phyloP scores from a whole-genome alignment of 2,888 invertebrate species.

The Agrotis clavis region DNA sequence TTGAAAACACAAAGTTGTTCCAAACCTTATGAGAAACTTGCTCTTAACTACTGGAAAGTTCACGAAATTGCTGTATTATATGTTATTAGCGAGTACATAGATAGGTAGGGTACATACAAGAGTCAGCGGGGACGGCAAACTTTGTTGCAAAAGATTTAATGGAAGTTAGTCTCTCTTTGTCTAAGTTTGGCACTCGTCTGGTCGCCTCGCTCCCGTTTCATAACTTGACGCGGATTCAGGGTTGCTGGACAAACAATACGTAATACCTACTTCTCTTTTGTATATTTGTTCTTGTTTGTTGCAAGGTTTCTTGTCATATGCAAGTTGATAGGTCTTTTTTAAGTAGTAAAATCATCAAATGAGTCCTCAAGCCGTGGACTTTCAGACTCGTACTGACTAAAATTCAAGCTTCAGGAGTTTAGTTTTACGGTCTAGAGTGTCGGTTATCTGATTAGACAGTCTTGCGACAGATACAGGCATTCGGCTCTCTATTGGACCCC shows the following conservation, averaged over 20 bases:
- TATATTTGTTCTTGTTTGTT: slow-evolving; percentile 35
- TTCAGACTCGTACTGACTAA: too few relatives aligned
- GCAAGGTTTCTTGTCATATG: slow-evolving; percentile 6
- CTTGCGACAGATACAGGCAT: too few relatives aligned
- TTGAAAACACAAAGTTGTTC: slow-evolving; percentile 53
- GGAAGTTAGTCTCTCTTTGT: slow-evolving; percentile 89
- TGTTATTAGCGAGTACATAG: slow-evolving; percentile 54
- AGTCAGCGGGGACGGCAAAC: slow-evolving; percentile 82
- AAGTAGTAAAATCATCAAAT: too few relatives aligned
- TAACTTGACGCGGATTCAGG: slow-evolving; percentile 79
- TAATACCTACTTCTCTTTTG: slow-evolving; percentile 46
- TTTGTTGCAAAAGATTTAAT: slow-evolving; percentile 91
- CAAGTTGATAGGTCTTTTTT: not conserved
- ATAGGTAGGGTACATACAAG: slow-evolving; percentile 71
- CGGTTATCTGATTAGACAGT: too few relatives aligned
- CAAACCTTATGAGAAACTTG: slow-evolving; percentile 58
- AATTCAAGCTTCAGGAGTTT: too few relatives aligned
- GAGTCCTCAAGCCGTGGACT: too few relatives aligned
- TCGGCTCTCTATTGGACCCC: too few relatives aligned
- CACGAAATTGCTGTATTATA: slow-evolving; percentile 61
- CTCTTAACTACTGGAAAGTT: slow-evolving; percentile 60
- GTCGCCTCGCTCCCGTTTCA: slow-evolving; percentile 82
- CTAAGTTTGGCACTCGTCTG: slow-evolving; percentile 88
- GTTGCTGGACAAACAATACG: slow-evolving; percentile 66
- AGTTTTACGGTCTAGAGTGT: too few relatives aligned